Conservation (phyloP, 23 tunicate species). For the Phallusia fumigata region DNA sequence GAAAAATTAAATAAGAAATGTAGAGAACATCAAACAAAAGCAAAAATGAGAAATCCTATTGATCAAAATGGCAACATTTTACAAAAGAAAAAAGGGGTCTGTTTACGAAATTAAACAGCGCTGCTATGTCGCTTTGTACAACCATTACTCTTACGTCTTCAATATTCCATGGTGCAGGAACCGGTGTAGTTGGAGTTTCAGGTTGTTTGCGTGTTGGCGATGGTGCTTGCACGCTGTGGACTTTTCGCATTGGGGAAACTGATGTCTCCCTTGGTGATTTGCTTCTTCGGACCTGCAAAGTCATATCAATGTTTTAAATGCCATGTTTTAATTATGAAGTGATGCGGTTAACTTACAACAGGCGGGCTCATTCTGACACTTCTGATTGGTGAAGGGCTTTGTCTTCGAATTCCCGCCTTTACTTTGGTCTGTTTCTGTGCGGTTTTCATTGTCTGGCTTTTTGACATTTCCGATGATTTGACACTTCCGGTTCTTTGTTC, state of each 20-base stretch:
- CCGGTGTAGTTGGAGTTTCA: neutral
- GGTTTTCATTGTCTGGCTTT: neutral
- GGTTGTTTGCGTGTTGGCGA: conserved; percentile 54
- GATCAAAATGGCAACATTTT: too few species aligned
- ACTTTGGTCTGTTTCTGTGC: neutral
- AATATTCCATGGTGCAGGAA: conserved; percentile 2
- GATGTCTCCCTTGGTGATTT: conserved; percentile 35
- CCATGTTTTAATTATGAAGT: neutral
- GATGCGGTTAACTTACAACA: conserved; percentile 37
- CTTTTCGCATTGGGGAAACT: conserved; percentile 48
- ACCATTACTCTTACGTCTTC: neutral
- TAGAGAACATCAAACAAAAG: too few species aligned
- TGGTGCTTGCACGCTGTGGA: conserved; percentile 76
- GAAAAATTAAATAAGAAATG: too few species aligned
- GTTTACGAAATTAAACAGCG: too few species aligned
- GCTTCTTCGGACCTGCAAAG: conserved; percentile 12
- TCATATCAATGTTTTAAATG: neutral
- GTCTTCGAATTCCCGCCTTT: conserved; percentile 19
- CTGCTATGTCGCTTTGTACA: too few species aligned
- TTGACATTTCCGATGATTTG: conserved; percentile 7
- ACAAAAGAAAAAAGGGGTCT: too few species aligned
- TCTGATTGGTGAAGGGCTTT: conserved; percentile 76
- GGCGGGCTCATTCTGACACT: conserved; percentile 91
- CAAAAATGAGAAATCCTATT: too few species aligned
- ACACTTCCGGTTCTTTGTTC: conserved; percentile 5